Evolutionary conservation across 2,113 vertebrate species (phyloP).

Genomic region (Catharus bicknelli): DNA sequence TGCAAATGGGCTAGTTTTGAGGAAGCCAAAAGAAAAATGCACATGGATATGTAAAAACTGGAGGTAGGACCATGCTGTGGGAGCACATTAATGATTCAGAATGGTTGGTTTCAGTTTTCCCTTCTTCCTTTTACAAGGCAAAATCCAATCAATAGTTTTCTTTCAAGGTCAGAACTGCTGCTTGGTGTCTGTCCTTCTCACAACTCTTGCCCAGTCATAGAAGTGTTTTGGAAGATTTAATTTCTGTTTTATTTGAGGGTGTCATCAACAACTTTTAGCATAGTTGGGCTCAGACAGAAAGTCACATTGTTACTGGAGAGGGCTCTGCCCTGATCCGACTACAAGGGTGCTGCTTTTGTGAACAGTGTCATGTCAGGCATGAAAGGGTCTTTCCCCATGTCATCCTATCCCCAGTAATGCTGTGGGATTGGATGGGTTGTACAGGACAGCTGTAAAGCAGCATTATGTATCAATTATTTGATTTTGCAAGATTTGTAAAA

Average conservation of each 20-base stretch:
- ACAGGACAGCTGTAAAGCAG: neutral
- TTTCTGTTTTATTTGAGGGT: neutral
- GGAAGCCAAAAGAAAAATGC: neutral
- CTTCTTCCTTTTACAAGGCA: constrained; percentile 70
- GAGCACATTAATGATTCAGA: constrained; percentile 88
- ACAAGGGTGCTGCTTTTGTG: neutral
- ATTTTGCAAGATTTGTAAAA: neutral
- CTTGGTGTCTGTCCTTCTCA: constrained; percentile 12
- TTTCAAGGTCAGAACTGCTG: constrained; percentile 83
- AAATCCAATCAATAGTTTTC: constrained; percentile 79
- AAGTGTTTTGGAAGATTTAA: constrained; percentile 10
- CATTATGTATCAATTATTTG: neutral
- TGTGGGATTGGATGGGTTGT: neutral
- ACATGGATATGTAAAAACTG: neutral
- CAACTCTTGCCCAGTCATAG: neutral
- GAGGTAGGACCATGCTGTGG: constrained; percentile 38
- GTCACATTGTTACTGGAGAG: neutral
- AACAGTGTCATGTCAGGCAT: neutral
- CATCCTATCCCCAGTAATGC: neutral
- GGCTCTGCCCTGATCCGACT: neutral
- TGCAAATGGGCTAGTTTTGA: neutral
- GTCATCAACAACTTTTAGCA: neutral
- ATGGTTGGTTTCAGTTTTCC: constrained; percentile 80
- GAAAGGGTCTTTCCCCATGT: neutral
- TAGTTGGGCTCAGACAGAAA: neutral